Evolutionary conservation across 2,113 vertebrate genomes (phyloP), one percentile per base, ranked within the genome.

Genomic region (Hymenochirus boettgeri): DNA sequence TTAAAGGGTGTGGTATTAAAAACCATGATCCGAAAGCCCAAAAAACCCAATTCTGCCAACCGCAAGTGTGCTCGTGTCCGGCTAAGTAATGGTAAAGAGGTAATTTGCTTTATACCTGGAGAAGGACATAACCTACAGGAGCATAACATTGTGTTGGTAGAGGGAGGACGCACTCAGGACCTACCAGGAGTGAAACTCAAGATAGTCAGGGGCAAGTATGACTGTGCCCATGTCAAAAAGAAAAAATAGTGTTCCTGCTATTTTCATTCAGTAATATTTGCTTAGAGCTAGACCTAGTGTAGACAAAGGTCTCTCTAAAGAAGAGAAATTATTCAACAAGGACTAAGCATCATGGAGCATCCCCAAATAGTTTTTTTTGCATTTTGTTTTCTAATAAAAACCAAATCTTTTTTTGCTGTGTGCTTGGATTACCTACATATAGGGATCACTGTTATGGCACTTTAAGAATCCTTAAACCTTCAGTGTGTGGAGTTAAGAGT

Each of bases 11-110:
- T 95, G 13, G 75, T 98, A 5, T 70, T 98, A 26, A 94, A 89
- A 69, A 97, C 92, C 0, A 83, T 98, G 65, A 92, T 85, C 72
- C 88, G 92, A 0, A 98, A 97, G 17, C 95, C 95, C 47, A 98
- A 98, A 78, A 98, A 98, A 31, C 95, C 95, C 37, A 97, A 98
- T 83, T 97, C 94, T 0, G 94, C 95, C 5, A 98, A 98, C 81
- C 86, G 93, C 17, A 96, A 95, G 58, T 97, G 95, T 6, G 91
- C 85, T 1, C 86, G 88, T 0, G 90, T 97, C 18, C 85, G 92
- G 1, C 87, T 97, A 7, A 93, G 92, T 70, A 91, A 83, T 0
- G 93, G 95, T n/a, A 85, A 75, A 1, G 94, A 98, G 72, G 92
- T 72, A 0, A 77, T 95, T 2, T 89, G 73, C 59, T 97, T 90